phyloP scores from a whole-genome alignment of 2,113 vertebrate genomes.

The Rafetus swinhoei region DNA sequence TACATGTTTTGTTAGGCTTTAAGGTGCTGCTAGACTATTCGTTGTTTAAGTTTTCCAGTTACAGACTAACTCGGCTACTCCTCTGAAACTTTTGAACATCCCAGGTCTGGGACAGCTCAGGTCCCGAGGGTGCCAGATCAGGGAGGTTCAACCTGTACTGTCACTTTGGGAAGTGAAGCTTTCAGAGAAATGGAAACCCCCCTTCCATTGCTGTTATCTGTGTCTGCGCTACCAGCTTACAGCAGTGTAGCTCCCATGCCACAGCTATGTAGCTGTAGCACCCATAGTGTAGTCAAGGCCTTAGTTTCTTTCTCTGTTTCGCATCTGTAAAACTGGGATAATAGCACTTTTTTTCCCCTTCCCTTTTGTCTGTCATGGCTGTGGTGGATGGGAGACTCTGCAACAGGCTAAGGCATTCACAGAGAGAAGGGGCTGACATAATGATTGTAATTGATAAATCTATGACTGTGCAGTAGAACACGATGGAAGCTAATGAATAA shows the following conservation, averaged over 20 bases:
- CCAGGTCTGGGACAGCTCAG: no score
- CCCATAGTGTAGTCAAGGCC: not conserved
- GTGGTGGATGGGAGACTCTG: not conserved
- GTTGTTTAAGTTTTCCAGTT: no score
- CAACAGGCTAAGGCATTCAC: fast-evolving
- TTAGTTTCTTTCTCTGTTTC: not conserved
- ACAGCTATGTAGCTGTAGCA: not conserved
- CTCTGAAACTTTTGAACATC: no score
- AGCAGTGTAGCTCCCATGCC: no score
- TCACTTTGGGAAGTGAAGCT: not conserved
- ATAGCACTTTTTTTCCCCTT: not conserved
- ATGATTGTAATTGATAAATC: not conserved
- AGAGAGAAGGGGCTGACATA: not conserved
- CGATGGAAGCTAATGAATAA: not conserved
- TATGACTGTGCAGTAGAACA: not conserved
- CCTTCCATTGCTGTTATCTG: not conserved
- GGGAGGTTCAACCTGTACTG: no score
- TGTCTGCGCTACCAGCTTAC: not conserved
- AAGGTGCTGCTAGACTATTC: no score
- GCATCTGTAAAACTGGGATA: not conserved
- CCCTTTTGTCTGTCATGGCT: not conserved
- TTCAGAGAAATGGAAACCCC: not conserved
- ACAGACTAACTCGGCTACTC: no score
- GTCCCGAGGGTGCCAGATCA: no score
- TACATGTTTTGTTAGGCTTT: no score